phyloP scores from a whole-genome alignment of 2,113 vertebrate species.

The Tachysurus fulvidraco region DNA sequence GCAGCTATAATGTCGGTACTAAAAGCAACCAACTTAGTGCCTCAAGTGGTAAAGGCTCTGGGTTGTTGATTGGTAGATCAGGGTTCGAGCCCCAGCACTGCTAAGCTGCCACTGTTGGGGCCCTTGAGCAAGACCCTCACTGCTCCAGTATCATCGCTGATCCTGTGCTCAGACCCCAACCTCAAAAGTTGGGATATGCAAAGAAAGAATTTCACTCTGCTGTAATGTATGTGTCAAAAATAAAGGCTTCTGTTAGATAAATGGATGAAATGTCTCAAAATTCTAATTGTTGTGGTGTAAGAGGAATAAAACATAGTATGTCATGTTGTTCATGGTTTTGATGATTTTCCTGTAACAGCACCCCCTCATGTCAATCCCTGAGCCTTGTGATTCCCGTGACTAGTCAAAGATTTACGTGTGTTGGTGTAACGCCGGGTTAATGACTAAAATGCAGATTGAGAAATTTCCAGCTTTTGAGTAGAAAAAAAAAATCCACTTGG shows the following conservation, averaged over 20 bases:
- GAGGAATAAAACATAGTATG: background rate
- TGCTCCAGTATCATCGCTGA: too few relatives aligned
- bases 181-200: too few relatives aligned
- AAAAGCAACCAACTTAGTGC: background rate
- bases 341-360: background rate
- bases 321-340: background rate
- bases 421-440: background rate
- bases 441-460: background rate
- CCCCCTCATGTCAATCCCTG: background rate
- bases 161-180: too few relatives aligned
- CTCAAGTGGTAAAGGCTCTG: too few relatives aligned
- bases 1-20: background rate
- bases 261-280: background rate
- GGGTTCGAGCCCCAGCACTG: too few relatives aligned
- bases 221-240: too few relatives aligned
- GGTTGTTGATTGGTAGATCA: too few relatives aligned
- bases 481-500: background rate
- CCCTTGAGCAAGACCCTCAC: too few relatives aligned
- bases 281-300: background rate
- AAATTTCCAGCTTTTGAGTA: background rate
- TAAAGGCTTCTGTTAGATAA: background rate
- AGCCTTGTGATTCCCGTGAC: background rate
- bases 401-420: slow-evolving; percentile 1
- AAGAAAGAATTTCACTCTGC: too few relatives aligned
- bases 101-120: too few relatives aligned